phyloP scores from a whole-genome alignment of 1,140 invertebrate species.

The Drosophila nasuta region DNA sequence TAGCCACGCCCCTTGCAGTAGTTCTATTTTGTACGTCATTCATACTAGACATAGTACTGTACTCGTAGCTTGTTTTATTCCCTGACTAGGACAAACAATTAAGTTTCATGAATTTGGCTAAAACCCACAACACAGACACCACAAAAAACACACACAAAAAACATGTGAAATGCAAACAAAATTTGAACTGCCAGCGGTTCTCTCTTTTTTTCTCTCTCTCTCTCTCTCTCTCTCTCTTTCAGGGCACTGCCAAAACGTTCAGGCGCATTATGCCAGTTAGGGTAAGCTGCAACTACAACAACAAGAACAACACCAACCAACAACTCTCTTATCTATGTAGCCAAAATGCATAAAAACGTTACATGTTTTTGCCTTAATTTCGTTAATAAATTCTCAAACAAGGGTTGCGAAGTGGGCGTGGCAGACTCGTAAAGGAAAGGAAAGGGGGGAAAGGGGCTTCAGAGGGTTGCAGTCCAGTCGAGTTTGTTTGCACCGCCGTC shows the following conservation, averaged over 20 bases:
- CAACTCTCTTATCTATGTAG: slow-evolving; percentile 32
- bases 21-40: not conserved
- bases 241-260: slow-evolving; percentile 77
- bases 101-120: slow-evolving; percentile 62
- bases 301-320: slow-evolving; percentile 41
- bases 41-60: slow-evolving; percentile 12
- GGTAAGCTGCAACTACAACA: slow-evolving; percentile 78
- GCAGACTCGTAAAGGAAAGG: not conserved
- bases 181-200: slow-evolving; percentile 72
- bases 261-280: slow-evolving; percentile 82
- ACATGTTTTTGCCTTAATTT: slow-evolving; percentile 65
- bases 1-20: slow-evolving; percentile 10
- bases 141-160: slow-evolving; percentile 18
- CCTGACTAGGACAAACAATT: slow-evolving; percentile 47
- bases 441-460: not conserved
- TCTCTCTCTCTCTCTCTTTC: slow-evolving; percentile 75
- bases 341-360: slow-evolving; percentile 39
- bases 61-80: slow-evolving; percentile 52
- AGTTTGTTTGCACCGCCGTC: slow-evolving; percentile 78
- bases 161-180: slow-evolving; percentile 49
- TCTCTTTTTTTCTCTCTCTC: slow-evolving; percentile 61
- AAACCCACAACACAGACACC: slow-evolving; percentile 38
- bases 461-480: slow-evolving; percentile 37
- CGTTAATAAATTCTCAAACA: slow-evolving; percentile 54
- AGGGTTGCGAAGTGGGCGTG: slow-evolving; percentile 45